Percentiles rank a stretch among this genome's conserved stretches.
Conservation (phyloP, 2,113 vertebrate genomes). For the Agapornis roseicollis region DNA sequence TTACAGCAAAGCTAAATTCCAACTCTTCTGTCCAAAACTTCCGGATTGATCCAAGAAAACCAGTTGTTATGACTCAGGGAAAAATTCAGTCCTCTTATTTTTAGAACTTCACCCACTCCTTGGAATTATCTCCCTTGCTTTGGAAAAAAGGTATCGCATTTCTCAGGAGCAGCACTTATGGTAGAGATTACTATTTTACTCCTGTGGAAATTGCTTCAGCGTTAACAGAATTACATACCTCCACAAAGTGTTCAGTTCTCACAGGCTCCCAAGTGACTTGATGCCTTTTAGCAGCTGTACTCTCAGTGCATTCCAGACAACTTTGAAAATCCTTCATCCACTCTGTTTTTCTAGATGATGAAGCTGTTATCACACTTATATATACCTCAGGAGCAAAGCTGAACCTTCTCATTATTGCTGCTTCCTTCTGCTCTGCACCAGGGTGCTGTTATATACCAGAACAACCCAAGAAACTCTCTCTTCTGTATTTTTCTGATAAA, state of each 20-base stretch:
- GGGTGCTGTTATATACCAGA: background rate
- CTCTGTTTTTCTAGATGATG: background rate
- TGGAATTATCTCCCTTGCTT: background rate
- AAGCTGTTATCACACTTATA: background rate
- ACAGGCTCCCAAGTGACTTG: background rate
- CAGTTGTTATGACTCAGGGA: background rate
- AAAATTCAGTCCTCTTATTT: background rate
- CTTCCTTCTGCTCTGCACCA: background rate
- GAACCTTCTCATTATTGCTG: background rate
- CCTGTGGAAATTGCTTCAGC: background rate
- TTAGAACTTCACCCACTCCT: background rate
- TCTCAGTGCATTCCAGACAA: background rate
- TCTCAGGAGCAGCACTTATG: background rate
- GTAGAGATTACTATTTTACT: background rate
- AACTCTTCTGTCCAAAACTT: background rate
- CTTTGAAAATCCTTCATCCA: background rate
- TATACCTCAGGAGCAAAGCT: background rate
- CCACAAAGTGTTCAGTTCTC: background rate
- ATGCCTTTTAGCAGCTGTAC: background rate
- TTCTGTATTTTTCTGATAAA: background rate
- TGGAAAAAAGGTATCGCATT: background rate
- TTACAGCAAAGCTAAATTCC: background rate
- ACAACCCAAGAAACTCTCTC: background rate
- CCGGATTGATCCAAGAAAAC: background rate
- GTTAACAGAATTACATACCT: background rate